Evolutionary conservation across 2,113 vertebrate species (phyloP).

Genomic region (Oxyura jamaicensis): DNA sequence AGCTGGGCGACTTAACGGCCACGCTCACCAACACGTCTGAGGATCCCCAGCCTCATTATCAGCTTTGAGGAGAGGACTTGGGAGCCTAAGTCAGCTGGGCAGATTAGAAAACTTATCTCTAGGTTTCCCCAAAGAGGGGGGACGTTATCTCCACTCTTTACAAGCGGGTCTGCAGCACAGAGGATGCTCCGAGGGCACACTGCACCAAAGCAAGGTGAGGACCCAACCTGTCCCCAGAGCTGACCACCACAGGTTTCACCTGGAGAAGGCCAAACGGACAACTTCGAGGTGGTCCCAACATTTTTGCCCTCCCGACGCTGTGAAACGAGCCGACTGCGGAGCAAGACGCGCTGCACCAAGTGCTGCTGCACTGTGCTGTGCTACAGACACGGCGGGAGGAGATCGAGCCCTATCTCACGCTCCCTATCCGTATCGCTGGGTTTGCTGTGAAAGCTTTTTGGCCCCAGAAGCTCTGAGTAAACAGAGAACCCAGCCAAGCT

Average conservation of each 20-base stretch:
- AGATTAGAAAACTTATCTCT: constrained; percentile 12
- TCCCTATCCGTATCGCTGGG: neutral
- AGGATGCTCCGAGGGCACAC: neutral
- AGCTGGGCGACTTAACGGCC: neutral
- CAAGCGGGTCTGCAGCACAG: neutral
- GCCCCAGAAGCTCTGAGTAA: neutral
- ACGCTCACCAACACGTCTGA: neutral
- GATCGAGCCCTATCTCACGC: neutral
- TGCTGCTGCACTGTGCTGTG: neutral
- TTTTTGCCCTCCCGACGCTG: rapidly evolving
- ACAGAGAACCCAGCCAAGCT: neutral
- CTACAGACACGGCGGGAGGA: neutral
- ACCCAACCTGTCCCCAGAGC: rapidly evolving
- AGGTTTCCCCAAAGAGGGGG: neutral
- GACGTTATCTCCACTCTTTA: neutral
- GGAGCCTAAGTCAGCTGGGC: constrained; percentile 15
- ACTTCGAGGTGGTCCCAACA: rapidly evolving
- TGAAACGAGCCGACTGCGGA: neutral
- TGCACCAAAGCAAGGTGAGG: neutral
- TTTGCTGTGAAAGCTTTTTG: constrained; percentile 6
- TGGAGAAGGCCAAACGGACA: neutral
- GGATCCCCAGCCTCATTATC: neutral
- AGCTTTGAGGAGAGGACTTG: constrained; percentile 5
- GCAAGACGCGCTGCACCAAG: neutral
- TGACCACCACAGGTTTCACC: neutral